Evolutionary conservation across 1,140 invertebrate species (phyloP), one percentile per base, ranked within the genome.

Genomic region (Drosophila nigrodunni): DNA sequence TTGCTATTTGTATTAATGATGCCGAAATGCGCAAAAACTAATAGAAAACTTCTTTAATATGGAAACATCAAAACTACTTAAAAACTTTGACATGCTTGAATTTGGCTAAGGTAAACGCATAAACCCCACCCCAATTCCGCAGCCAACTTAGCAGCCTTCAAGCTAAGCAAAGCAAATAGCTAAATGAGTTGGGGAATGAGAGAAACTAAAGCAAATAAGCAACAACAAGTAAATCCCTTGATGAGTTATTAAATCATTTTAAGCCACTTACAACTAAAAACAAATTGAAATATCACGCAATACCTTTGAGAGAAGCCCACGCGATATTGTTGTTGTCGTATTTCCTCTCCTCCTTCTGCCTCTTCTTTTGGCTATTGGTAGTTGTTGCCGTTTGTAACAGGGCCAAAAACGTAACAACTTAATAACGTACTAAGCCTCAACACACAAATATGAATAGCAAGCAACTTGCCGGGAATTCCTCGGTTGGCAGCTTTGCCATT

Each of bases 221-320:
- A 89, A 88, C 81, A 89, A 87, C 83, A 82, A 87, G 85, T 66
- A 89, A 89, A 89, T 89, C 85, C 85, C 85, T 90, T 89, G 85
- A 89, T 89, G 85, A 89, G 85, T 89, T 89, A 89, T 89, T 89
- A 89, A 89, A 89, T 89, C 85, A 89, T 89, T 89, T 89, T 89
- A 89, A 89, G 85, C 85, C 85, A 89, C 85, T 89, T 89, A 89
- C 85, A 89, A 89, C 85, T 89, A 89, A 89, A 89, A 89, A 89
- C 85, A 89, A 89, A 89, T 89, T 89, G 85, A 89, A 89, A 89
- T 89, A 89, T 89, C 85, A 89, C 85, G 85, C 85, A 89, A 89
- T 89, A 85, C 85, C 85, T 85, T 74, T 71, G 85, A 74, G 85
- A 89, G 76, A 49, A 54, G 47, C 62, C 83, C 80, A 80, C 82